phyloP scores from a whole-genome alignment of 2,888 invertebrate species.

The Laspeyria flexula region DNA sequence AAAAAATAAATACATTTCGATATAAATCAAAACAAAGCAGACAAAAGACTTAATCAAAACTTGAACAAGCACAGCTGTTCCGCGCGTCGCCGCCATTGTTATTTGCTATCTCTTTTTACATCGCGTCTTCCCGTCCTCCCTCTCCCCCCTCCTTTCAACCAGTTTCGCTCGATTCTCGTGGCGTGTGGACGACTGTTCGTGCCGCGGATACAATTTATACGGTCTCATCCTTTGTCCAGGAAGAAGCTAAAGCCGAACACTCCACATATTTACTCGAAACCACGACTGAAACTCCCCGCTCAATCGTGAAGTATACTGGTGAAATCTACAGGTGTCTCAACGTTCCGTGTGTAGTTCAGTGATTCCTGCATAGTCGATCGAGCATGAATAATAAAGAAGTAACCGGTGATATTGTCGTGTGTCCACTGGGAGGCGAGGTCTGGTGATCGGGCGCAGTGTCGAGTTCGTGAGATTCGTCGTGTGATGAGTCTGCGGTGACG shows the following conservation, averaged over 20 bases:
- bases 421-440: conserved; percentile 67
- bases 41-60: not conserved
- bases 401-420: conserved; percentile 78
- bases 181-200: conserved; percentile 63
- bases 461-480: conserved; percentile 61
- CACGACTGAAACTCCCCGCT: conserved; percentile 34
- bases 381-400: conserved; percentile 85
- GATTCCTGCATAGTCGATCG: conserved; percentile 80
- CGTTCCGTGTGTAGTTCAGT: conserved; percentile 72
- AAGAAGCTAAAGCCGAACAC: conserved; percentile 56
- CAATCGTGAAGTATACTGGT: conserved; percentile 54
- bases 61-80: conserved; percentile 69
- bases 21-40: not conserved
- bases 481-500: conserved; percentile 84
- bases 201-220: conserved; percentile 60
- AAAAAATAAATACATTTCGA: not conserved
- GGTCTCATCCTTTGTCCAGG: conserved; percentile 81
- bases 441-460: conserved; percentile 75
- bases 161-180: conserved; percentile 82
- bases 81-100: conserved; percentile 76
- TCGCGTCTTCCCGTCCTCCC: conserved; percentile 52
- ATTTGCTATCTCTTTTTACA: conserved; percentile 66
- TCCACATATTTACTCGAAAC: conserved; percentile 41
- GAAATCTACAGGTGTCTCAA: conserved; percentile 61
- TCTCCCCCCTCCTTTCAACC: conserved; percentile 55